Evolutionary conservation across 2,113 vertebrate species (phyloP).

Genomic region (Dolichotis patagonum): DNA sequence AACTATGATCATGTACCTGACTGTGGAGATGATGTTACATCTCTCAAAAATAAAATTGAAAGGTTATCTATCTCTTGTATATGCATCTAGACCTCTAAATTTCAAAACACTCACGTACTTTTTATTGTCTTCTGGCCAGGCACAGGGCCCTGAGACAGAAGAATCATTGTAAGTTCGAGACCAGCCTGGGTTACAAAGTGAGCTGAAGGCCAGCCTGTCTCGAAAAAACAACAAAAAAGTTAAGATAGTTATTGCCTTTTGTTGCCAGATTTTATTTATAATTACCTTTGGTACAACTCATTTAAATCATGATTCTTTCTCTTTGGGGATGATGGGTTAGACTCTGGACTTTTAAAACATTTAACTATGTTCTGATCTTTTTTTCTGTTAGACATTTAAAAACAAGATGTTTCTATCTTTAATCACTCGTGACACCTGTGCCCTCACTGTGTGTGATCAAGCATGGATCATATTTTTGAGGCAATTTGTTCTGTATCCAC

Average conservation of each 20-base stretch:
- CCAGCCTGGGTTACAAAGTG: too few relatives aligned
- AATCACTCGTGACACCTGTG: not conserved
- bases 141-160: too few relatives aligned
- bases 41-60: not conserved
- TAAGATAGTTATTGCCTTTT: not conserved
- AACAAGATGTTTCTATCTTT: constrained; percentile 24
- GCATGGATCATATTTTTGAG: constrained; percentile 9
- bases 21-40: not conserved
- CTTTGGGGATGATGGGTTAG: constrained; percentile 5
- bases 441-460: constrained; percentile 7
- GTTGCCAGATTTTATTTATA: constrained; percentile 23
- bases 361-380: constrained; percentile 44
- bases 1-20: not conserved
- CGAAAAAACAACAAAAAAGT: too few relatives aligned
- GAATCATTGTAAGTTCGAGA: too few relatives aligned
- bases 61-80: not conserved
- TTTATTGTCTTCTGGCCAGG: not conserved
- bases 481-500: constrained; percentile 8
- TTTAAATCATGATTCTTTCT: not conserved
- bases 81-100: not conserved
- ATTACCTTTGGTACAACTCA: not conserved
- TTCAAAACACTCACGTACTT: not conserved
- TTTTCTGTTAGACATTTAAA: not conserved
- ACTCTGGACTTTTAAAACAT: constrained; percentile 44
- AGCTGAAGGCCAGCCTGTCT: too few relatives aligned